These are phyloP conservation scores for Sebastes cheni DNA, from an alignment of 2,797 vertebrate genomes.

Conservation along the genomic window DNA sequence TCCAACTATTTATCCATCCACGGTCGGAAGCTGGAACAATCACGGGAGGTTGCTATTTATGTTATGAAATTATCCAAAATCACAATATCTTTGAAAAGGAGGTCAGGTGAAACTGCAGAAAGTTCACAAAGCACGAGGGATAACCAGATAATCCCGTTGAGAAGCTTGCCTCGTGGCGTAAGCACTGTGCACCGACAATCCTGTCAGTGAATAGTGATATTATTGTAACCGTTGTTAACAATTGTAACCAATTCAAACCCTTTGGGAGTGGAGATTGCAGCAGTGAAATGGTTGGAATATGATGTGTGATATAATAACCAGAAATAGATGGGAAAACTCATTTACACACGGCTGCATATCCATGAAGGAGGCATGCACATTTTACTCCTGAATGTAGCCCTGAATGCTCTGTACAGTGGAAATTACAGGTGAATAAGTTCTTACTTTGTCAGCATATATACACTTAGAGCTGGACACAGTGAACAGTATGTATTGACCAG, in stretches of 20 bases:
- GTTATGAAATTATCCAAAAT: slow-evolving; percentile 36
- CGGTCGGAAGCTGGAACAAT: slow-evolving; percentile 49
- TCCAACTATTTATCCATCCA: slow-evolving; percentile 58
- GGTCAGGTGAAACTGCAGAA: slow-evolving; percentile 19
- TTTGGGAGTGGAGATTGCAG: slow-evolving; percentile 11
- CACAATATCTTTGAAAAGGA: slow-evolving; percentile 23
- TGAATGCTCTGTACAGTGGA: not conserved
- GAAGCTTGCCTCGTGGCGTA: slow-evolving; percentile 21
- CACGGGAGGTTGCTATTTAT: slow-evolving; percentile 49
- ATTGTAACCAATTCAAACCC: slow-evolving; percentile 36
- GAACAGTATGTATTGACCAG: not conserved
- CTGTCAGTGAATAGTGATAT: slow-evolving; percentile 26
- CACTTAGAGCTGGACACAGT: not conserved
- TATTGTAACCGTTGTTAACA: slow-evolving; percentile 37
- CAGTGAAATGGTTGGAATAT: slow-evolving; percentile 18
- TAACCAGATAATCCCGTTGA: slow-evolving; percentile 41
- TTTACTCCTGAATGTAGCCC: not conserved
- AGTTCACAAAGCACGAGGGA: slow-evolving; percentile 32
- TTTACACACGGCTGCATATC: slow-evolving; percentile 18
- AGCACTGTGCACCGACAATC: slow-evolving; percentile 21
- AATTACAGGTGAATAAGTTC: slow-evolving; percentile 1
- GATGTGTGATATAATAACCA: slow-evolving; percentile 24
- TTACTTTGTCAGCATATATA: not conserved
- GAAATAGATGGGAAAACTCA: slow-evolving; percentile 4
- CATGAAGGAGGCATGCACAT: not conserved